Base-by-base conservation (phyloP, 2,888 invertebrate genomes). In the Heliconius sara region DNA sequence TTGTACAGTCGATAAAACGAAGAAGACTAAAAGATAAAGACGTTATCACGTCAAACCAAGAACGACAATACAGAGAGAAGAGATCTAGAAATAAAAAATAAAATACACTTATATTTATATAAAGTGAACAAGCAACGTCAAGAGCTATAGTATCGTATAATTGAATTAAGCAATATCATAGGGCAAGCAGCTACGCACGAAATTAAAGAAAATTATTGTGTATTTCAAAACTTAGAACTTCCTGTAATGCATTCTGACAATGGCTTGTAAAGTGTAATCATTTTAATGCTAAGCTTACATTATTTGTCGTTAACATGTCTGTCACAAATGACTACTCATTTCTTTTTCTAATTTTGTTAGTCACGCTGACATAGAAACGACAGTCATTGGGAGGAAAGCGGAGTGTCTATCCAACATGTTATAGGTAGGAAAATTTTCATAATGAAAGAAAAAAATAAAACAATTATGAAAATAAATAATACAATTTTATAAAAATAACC, bases 251-350 rank as follows among this genome's bases (percentile, higher is more conserved):
- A 75, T 25, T 65, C 63, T 60, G 27, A 78, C 78, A 74, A 78
- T 68, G 73, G 52, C 72, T 73, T 63, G 39, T 73, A 57, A 66
- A 25, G 43, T 66, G 66, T 67, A 66, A 78, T 73, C 39, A 68
- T 63, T 68, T 74, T 74, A 74, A 78, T 65, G 43, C 25, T 19
- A 65, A 39, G 43, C n/a, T 34, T 6, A 63, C 63, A 25, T 60
- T 47, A 39, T n/a, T 34, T n/a, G 63, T n/a, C 19, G n/a, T n/a
- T 57, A 65, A 39, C 30, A 25, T 65, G 72, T 34, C 57, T 57
- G 52, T 73, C 30, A 34, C 30, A 47, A 73, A 60, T 27, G 10
- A 22, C 30, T 73, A 13, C 1, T 9, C 4, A 72, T 60, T 60
- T 60, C n/a, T 30, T 72, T 72, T 34, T 57, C 30, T 34, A 57